A percentile compares a stretch with the other conserved stretches of the same genome.
phyloP scores from a whole-genome alignment of 2,888 invertebrate genomes.

The Notodonta dromedarius region DNA sequence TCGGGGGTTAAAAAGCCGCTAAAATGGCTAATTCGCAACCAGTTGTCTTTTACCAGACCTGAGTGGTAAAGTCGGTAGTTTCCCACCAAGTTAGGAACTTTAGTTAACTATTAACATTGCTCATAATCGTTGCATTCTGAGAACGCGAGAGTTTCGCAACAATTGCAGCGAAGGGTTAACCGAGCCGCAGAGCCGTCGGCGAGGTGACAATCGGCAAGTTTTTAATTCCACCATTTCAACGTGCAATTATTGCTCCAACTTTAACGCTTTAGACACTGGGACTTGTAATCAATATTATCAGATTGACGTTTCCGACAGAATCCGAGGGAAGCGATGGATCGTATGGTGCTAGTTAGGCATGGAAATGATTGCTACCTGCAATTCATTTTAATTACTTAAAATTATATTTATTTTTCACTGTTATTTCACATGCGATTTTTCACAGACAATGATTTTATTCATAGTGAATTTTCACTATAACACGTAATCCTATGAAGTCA shows the following conservation, averaged over 20 bases:
- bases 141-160: slow-evolving; percentile 39
- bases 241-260: slow-evolving; percentile 34
- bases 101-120: slow-evolving; percentile 47
- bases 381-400: too few relatives aligned
- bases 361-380: too few relatives aligned
- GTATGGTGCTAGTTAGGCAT: neutral
- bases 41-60: slow-evolving; percentile 37
- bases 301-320: slow-evolving; percentile 8
- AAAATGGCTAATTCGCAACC: slow-evolving; percentile 28
- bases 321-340: slow-evolving; percentile 11
- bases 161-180: slow-evolving; percentile 46
- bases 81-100: slow-evolving; percentile 38
- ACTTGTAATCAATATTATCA: slow-evolving; percentile 16
- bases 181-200: slow-evolving; percentile 46
- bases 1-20: neutral
- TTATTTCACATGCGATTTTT: too few relatives aligned
- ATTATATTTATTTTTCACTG: too few relatives aligned
- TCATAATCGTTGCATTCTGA: slow-evolving; percentile 50
- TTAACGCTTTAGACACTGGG: slow-evolving; percentile 14
- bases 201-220: slow-evolving; percentile 48
- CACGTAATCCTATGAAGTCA: too few relatives aligned
- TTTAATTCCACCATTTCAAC: slow-evolving; percentile 42
- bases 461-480: too few relatives aligned
- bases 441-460: too few relatives aligned
- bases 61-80: slow-evolving; percentile 39